A percentile compares a stretch with the other conserved stretches of the same genome.
phyloP scores from a whole-genome alignment of 2,113 vertebrate species.

The Nasalis larvatus region DNA sequence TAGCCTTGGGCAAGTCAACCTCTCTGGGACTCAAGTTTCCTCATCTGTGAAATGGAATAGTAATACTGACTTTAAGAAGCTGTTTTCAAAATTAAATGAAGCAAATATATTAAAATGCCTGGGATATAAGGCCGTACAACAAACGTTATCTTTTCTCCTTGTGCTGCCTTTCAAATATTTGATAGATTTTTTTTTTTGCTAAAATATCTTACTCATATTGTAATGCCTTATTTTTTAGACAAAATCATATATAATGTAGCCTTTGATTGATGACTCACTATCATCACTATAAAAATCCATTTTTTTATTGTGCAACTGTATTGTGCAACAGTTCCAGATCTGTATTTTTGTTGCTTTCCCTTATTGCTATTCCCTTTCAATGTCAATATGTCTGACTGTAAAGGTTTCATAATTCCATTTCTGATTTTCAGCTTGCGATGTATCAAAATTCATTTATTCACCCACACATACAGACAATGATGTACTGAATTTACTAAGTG shows the following conservation, averaged over 20 bases:
- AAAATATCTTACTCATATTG: neutral
- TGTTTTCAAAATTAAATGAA: slow-evolving; percentile 30
- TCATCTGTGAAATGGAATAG: neutral
- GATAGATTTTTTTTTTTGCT: neutral
- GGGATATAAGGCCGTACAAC: neutral
- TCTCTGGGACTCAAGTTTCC: neutral
- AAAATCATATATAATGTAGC: neutral
- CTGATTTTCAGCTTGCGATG: neutral
- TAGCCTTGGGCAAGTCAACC: neutral
- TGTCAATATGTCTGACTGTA: neutral
- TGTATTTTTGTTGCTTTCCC: neutral
- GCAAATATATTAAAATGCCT: neutral
- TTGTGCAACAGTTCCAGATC: neutral
- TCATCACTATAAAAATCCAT: neutral
- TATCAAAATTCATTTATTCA: neutral
- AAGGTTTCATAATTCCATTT: neutral
- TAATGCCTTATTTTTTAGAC: neutral
- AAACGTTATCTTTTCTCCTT: neutral
- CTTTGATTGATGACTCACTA: neutral
- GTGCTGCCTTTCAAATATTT: neutral
- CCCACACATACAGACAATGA: neutral
- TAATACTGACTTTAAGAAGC: neutral
- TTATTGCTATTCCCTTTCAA: neutral
- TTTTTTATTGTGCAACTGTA: neutral
- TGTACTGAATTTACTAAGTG: neutral